phyloP scores from a whole-genome alignment of 2,888 invertebrate genomes.

The Atherix ibis region DNA sequence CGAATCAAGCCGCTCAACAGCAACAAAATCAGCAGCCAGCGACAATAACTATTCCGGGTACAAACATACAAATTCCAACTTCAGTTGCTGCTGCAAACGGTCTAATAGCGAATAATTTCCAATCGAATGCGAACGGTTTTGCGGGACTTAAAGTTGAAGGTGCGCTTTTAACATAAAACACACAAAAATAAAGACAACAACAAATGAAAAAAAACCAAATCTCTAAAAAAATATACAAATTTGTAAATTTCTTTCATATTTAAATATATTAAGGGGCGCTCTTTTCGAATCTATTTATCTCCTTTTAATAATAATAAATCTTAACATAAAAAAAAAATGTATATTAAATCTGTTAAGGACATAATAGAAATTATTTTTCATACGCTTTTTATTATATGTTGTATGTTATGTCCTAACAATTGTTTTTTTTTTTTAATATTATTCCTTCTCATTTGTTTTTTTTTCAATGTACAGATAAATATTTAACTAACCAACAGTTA shows the following conservation, averaged over 20 bases:
- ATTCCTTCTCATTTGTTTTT: too few relatives aligned
- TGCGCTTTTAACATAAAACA: constrained; percentile 9
- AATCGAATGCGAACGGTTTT: constrained; percentile 12
- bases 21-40: constrained; percentile 17
- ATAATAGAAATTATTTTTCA: background rate
- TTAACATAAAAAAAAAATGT: background rate
- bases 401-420: too few relatives aligned
- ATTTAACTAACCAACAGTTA: too few relatives aligned
- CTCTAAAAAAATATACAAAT: too few relatives aligned
- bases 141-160: constrained; percentile 13
- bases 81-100: constrained; percentile 31
- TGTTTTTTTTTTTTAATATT: too few relatives aligned
- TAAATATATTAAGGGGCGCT: too few relatives aligned
- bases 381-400: background rate
- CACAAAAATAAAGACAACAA: background rate
- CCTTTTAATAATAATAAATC: background rate
- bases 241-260: too few relatives aligned
- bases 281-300: background rate
- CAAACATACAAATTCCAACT: constrained; percentile 31
- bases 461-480: too few relatives aligned
- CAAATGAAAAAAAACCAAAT: too few relatives aligned
- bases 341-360: background rate
- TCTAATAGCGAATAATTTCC: constrained; percentile 21
- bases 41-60: constrained; percentile 31
- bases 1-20: constrained; percentile 20